Conservation (phyloP, 2,888 invertebrate species). For the Epistrophe grossulariae region DNA sequence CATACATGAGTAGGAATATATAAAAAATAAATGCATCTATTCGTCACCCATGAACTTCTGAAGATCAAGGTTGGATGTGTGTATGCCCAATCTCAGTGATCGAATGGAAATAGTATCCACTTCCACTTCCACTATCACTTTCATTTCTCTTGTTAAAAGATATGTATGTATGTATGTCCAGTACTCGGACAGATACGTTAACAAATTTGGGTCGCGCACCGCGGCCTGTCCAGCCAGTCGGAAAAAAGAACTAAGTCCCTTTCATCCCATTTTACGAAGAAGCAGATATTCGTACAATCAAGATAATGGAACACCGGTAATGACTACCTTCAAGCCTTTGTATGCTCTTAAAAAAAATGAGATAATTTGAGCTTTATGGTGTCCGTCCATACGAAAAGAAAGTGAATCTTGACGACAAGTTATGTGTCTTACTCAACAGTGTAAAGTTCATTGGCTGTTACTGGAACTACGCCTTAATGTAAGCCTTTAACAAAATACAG, state of each 20-base stretch:
- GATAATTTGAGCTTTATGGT: constrained; percentile 25
- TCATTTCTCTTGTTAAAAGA: constrained; percentile 52
- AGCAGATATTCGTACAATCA: constrained; percentile 4
- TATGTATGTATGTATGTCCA: not conserved
- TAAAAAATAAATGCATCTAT: constrained; percentile 40
- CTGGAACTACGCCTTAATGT: constrained; percentile 54
- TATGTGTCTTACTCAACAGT: constrained; percentile 46
- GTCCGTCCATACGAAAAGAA: constrained; percentile 59
- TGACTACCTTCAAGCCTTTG: constrained; percentile 40
- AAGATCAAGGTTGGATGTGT: constrained; percentile 72
- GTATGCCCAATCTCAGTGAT: constrained; percentile 49
- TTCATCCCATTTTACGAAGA: constrained; percentile 19
- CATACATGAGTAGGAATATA: constrained; percentile 25
- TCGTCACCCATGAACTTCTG: constrained; percentile 70
- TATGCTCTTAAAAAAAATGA: constrained; percentile 33
- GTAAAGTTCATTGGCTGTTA: constrained; percentile 61
- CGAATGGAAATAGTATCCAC: constrained; percentile 42
- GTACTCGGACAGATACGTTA: not conserved
- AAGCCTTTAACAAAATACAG: constrained; percentile 32
- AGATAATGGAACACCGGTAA: constrained; percentile 30
- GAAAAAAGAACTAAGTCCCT: constrained; percentile 43
- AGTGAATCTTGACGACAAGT: constrained; percentile 55
- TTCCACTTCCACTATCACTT: constrained; percentile 57
- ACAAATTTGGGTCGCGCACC: constrained; percentile 46
- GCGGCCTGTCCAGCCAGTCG: constrained; percentile 15